Conservation (phyloP, 2,113 vertebrate genomes). For the Heliornis fulica region DNA sequence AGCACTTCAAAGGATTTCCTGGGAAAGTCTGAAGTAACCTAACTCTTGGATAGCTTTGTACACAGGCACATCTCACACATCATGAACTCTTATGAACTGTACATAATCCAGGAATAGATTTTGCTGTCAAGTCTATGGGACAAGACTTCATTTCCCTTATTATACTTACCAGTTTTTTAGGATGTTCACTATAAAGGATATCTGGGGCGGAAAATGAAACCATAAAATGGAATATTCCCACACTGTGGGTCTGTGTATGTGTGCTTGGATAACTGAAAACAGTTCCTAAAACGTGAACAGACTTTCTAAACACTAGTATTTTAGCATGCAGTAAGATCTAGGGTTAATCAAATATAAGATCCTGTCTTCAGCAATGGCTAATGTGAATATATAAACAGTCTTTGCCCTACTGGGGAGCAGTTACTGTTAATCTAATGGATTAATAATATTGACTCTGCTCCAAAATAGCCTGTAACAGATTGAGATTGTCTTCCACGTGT, state of each 20-base stretch:
- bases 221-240: not conserved
- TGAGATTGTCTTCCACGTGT: not conserved
- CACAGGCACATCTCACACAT: not conserved
- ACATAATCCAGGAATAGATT: not conserved
- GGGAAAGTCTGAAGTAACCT: not conserved
- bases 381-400: not conserved
- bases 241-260: not conserved
- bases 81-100: slow-evolving; percentile 1
- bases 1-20: not conserved
- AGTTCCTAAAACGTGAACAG: not conserved
- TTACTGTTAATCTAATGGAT: too few relatives aligned
- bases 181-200: slow-evolving; percentile 7
- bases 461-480: not conserved
- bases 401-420: not conserved
- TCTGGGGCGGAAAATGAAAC: not conserved
- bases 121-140: not conserved
- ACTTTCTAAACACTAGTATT: not conserved
- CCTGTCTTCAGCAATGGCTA: not conserved
- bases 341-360: not conserved
- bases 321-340: not conserved
- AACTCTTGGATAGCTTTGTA: not conserved
- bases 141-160: not conserved
- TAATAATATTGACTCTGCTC: too few relatives aligned
- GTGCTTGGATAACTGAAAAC: not conserved
- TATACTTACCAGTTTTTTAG: not conserved